A percentile compares a stretch with the other conserved stretches of the same genome.
Evolutionary conservation across 30 jellyfish, hydroid and myxozoan species (phyloP).

Genomic region (Aurelia aurita complex sp. Pacific): DNA sequence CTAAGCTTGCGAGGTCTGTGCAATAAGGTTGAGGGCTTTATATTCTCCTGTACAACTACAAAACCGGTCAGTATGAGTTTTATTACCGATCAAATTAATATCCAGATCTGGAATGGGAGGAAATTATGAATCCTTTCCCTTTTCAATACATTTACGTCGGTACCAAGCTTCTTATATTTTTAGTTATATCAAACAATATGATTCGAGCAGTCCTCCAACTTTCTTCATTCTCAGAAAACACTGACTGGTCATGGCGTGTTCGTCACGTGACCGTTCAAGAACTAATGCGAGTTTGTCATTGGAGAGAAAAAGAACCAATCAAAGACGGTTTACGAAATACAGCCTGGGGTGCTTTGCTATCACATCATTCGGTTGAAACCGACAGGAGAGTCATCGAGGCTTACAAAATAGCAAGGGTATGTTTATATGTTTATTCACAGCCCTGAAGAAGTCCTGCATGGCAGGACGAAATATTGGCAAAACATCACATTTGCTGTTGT

Average conservation of each 20-base stretch:
- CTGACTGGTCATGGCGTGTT: slow-evolving; percentile 73
- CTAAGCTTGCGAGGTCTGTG: too few species aligned
- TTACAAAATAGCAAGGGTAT: slow-evolving; percentile 56
- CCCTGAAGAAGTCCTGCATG: too few species aligned
- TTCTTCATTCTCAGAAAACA: slow-evolving; percentile 1
- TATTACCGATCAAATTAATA: too few species aligned
- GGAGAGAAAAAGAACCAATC: slow-evolving; percentile 3
- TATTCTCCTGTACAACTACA: too few species aligned
- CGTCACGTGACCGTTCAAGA: slow-evolving; percentile 66
- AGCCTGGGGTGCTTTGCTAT: slow-evolving; percentile 59
- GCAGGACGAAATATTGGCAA: too few species aligned
- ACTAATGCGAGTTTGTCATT: slow-evolving; percentile 33
- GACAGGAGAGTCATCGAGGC: slow-evolving; percentile 72
- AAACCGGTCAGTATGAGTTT: too few species aligned
- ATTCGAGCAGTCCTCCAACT: background rate
- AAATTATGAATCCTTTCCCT: too few species aligned
- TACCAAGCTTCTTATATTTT: too few species aligned
- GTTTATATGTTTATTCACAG: background rate
- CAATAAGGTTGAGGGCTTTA: too few species aligned
- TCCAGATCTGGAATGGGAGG: too few species aligned
- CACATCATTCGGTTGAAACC: slow-evolving; percentile 47
- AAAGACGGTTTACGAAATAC: slow-evolving; percentile 63
- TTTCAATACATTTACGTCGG: too few species aligned
- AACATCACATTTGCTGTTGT: too few species aligned
- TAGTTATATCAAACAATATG: background rate